These are phyloP conservation scores for Pagetopsis macropterus DNA, from an alignment of 2,797 vertebrate genomes.

Conservation along the genomic window DNA sequence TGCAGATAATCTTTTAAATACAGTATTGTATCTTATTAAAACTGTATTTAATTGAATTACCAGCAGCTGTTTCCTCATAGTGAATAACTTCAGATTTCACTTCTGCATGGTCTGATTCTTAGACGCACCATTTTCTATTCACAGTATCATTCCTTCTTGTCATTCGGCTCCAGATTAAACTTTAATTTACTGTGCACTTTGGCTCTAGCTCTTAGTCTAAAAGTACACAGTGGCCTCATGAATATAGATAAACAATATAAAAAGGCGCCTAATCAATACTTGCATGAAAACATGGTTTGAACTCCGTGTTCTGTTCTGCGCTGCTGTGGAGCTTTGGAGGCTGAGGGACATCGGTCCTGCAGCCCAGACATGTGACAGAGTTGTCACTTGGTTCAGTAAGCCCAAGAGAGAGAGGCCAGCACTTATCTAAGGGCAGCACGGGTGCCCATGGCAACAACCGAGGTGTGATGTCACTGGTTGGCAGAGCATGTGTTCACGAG, in stretches of 20 bases:
- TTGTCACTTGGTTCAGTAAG: slow-evolving; percentile 69
- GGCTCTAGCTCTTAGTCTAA: slow-evolving; percentile 30
- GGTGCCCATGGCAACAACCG: slow-evolving; percentile 77
- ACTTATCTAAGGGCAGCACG: slow-evolving; percentile 76
- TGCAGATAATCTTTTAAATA: slow-evolving; percentile 74
- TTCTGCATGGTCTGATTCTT: slow-evolving; percentile 30
- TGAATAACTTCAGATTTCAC: slow-evolving; percentile 46
- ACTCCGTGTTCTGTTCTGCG: slow-evolving; percentile 26
- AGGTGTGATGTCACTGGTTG: slow-evolving; percentile 78
- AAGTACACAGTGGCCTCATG: slow-evolving; percentile 53
- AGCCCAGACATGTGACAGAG: slow-evolving; percentile 71
- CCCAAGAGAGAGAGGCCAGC: slow-evolving; percentile 61
- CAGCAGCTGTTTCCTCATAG: slow-evolving; percentile 42
- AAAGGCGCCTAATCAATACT: slow-evolving; percentile 61
- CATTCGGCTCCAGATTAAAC: slow-evolving; percentile 56
- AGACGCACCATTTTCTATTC: slow-evolving; percentile 23
- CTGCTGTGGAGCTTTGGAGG: slow-evolving; percentile 25
- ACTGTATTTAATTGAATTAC: slow-evolving; percentile 66
- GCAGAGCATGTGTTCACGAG: slow-evolving; percentile 76
- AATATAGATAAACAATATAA: slow-evolving; percentile 63
- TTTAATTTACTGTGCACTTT: slow-evolving; percentile 59
- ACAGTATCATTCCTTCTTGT: slow-evolving; percentile 30
- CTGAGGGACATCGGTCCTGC: slow-evolving; percentile 40
- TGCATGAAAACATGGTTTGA: slow-evolving; percentile 48
- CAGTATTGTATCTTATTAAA: slow-evolving; percentile 68